These are phyloP conservation scores for Lycocerus yunnanus DNA, from an alignment of 2,888 invertebrate genomes.

Conservation along the genomic window DNA sequence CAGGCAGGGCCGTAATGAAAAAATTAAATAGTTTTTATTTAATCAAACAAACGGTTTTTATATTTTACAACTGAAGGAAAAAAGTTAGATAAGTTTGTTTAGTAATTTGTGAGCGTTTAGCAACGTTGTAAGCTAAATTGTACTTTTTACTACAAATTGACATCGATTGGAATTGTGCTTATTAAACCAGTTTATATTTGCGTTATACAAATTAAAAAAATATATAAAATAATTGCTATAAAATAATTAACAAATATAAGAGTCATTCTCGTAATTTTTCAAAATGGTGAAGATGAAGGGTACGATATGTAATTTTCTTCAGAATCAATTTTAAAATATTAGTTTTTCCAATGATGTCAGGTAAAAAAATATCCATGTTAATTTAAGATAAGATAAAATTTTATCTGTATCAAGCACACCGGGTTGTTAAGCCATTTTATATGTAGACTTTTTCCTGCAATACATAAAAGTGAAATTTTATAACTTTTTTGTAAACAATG, in stretches of 20 bases:
- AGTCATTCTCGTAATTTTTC: not conserved
- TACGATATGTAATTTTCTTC: not conserved
- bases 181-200: not conserved
- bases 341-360: conserved; percentile 4
- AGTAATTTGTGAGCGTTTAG: not conserved
- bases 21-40: not conserved
- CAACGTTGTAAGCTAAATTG: not conserved
- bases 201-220: not conserved
- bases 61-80: not conserved
- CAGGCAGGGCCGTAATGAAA: not conserved
- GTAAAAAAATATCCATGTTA: not conserved
- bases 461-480: not conserved
- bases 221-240: not conserved
- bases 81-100: not conserved
- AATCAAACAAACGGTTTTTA: not conserved
- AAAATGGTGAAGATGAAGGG: not conserved
- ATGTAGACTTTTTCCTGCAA: not conserved
- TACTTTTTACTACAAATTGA: not conserved
- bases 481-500: conserved; percentile 5
- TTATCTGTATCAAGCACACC: not conserved
- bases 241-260: not conserved
- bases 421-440: not conserved
- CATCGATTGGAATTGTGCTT: not conserved
- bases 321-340: not conserved
- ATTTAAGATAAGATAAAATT: not conserved